Evolutionary conservation across 2,888 invertebrate species (phyloP).

Genomic region (Dolomedes plantarius): DNA sequence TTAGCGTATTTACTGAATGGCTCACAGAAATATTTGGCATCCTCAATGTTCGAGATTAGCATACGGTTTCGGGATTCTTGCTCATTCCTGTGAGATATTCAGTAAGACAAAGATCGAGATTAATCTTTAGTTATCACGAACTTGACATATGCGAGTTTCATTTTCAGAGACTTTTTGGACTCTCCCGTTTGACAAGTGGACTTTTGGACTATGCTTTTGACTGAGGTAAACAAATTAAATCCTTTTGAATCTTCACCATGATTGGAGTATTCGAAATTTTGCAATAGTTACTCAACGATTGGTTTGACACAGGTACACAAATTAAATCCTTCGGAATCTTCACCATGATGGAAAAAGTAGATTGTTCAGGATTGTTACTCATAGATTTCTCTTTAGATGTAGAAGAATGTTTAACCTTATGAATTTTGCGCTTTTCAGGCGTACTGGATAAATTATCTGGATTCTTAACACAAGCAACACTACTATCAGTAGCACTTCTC

Average conservation of each 20-base stretch:
- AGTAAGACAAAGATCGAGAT: conserved; percentile 51
- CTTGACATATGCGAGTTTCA: conserved; percentile 54
- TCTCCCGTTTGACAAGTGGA: conserved; percentile 3
- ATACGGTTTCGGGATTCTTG: conserved; percentile 44
- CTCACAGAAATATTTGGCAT: neutral
- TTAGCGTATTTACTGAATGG: conserved; percentile 8
- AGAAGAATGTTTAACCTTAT: conserved; percentile 47
- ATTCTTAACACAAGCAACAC: neutral
- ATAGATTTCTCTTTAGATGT: conserved; percentile 33
- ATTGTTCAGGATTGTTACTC: conserved; percentile 26
- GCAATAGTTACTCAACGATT: too few species aligned
- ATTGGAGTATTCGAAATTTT: too few species aligned
- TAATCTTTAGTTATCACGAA: conserved; percentile 70
- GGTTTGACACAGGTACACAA: neutral
- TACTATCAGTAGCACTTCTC: neutral
- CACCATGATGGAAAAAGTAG: conserved; percentile 52
- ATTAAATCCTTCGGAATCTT: too few species aligned
- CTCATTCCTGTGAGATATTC: conserved; percentile 45
- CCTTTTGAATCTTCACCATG: too few species aligned
- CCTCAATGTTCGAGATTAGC: conserved; percentile 19
- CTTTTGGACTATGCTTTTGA: too few species aligned
- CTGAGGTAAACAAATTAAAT: too few species aligned
- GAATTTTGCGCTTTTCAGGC: conserved; percentile 53
- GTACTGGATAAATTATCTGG: conserved; percentile 5
- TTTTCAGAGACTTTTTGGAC: conserved; percentile 49